Percentiles rank a stretch among this genome's conserved stretches.
phyloP scores from a whole-genome alignment of 2,797 vertebrate genomes.

The Gymnothorax reevesii region DNA sequence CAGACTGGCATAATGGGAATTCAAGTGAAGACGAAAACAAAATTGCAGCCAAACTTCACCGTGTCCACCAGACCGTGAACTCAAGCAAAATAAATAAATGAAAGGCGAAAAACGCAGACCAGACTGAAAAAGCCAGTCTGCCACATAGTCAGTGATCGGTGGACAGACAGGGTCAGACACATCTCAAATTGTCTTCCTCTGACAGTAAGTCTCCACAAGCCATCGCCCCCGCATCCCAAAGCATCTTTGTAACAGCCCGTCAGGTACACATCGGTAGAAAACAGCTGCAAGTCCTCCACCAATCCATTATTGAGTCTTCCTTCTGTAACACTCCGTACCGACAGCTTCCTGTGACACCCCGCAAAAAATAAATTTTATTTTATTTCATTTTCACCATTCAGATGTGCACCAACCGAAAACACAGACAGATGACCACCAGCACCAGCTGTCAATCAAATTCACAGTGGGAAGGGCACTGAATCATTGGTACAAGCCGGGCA shows the following conservation, averaged over 20 bases:
- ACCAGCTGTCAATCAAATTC: not conserved
- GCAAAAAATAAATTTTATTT: not conserved
- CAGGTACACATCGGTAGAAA: not conserved
- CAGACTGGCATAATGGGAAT: not conserved
- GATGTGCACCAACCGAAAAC: not conserved
- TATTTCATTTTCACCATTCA: not conserved
- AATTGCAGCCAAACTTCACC: not conserved
- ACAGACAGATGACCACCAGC: not conserved
- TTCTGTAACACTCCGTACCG: not conserved
- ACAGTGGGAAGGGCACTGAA: not conserved
- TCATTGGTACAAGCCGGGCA: not conserved
- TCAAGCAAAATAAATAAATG: slow-evolving; percentile 5
- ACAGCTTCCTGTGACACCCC: not conserved
- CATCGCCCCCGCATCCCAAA: not conserved
- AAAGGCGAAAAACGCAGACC: slow-evolving; percentile 48
- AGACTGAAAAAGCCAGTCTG: slow-evolving; percentile 50
- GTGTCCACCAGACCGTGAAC: slow-evolving; percentile 57
- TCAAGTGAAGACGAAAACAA: not conserved
- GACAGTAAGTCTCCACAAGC: not conserved
- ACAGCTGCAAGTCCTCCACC: not conserved
- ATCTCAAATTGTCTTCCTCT: not conserved
- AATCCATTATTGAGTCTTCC: not conserved
- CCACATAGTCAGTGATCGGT: slow-evolving; percentile 57
- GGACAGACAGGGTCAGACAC: slow-evolving; percentile 54
- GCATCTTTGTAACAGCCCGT: not conserved